Conservation (phyloP, 2,888 invertebrate species). For the Drosophila barbarae region DNA sequence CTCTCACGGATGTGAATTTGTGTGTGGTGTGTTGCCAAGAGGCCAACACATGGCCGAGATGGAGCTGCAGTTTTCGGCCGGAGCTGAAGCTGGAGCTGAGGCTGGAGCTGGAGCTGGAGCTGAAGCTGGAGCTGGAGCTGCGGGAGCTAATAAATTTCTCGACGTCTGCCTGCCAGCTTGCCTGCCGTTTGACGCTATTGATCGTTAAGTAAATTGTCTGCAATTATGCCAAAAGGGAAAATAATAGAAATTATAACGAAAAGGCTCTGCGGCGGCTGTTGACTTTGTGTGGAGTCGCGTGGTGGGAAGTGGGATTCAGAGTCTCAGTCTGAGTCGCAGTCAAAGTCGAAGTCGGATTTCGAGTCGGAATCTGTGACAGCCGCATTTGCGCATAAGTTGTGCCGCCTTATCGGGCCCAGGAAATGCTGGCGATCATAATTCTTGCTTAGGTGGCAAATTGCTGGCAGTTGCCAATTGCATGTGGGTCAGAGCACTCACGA, state of each 20-base stretch:
- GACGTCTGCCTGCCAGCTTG: constrained; percentile 46
- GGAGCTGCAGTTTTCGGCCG: constrained; percentile 12
- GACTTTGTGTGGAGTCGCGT: constrained; percentile 48
- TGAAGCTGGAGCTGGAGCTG: constrained; percentile 50
- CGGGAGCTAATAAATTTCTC: constrained; percentile 74
- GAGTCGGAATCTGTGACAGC: constrained; percentile 34
- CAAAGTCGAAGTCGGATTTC: constrained; percentile 3
- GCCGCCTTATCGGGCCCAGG: constrained; percentile 47
- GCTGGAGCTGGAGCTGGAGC: constrained; percentile 51
- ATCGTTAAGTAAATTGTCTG: constrained; percentile 77
- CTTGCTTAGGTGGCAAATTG: constrained; percentile 71
- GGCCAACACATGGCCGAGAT: constrained; percentile 60
- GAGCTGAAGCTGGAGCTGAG: constrained; percentile 15
- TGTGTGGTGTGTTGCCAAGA: constrained; percentile 51
- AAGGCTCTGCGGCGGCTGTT: constrained; percentile 57
- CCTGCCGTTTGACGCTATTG: constrained; percentile 65
- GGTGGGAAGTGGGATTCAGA: constrained; percentile 53
- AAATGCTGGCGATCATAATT: constrained; percentile 73
- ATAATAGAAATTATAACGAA: constrained; percentile 76
- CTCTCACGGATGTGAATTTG: constrained; percentile 45
- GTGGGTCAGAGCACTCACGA: constrained; percentile 68
- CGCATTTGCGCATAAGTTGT: constrained; percentile 48
- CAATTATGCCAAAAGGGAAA: constrained; percentile 77
- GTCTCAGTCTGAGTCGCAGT: background rate
- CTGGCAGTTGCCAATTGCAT: constrained; percentile 63